Percentiles rank a stretch among this genome's conserved stretches.
These are phyloP conservation scores for Eulemur coronatus DNA, from an alignment of 2,797 vertebrate genomes.

Conservation along the genomic window DNA sequence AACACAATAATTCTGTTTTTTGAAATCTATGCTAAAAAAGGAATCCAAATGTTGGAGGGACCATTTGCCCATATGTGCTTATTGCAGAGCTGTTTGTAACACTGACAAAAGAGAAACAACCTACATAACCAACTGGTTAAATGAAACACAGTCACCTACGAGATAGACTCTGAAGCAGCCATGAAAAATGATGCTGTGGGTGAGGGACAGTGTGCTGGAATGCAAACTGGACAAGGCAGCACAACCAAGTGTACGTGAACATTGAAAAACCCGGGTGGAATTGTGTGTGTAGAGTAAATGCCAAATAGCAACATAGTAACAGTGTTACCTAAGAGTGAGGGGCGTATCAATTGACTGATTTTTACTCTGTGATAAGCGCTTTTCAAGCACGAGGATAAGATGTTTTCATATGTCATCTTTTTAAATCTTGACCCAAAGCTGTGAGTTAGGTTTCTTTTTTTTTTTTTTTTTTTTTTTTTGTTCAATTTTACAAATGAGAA, in stretches of 20 bases:
- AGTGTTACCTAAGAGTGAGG: fast-evolving
- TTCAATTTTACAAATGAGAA: background rate
- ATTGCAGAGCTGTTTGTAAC: background rate
- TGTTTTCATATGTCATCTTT: background rate
- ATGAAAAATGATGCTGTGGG: background rate
- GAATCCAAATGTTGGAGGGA: background rate
- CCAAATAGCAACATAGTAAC: too few relatives aligned
- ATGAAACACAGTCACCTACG: background rate
- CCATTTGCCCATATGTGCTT: background rate
- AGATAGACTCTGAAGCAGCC: background rate
- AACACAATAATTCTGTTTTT: background rate
- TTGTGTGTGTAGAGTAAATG: background rate
- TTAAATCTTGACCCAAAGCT: background rate
- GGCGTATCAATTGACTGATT: background rate
- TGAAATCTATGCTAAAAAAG: background rate
- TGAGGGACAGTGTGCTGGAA: too few relatives aligned
- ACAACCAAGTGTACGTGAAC: background rate
- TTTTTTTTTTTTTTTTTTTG: too few relatives aligned
- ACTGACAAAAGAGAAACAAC: background rate
- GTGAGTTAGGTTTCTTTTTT: background rate
- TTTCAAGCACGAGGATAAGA: background rate
- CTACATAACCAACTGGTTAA: background rate
- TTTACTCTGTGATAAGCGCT: background rate
- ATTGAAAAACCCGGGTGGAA: background rate
- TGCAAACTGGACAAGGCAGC: background rate